Base-by-base conservation (phyloP, 2,113 vertebrate species). In the Gadus chalcogrammus region DNA sequence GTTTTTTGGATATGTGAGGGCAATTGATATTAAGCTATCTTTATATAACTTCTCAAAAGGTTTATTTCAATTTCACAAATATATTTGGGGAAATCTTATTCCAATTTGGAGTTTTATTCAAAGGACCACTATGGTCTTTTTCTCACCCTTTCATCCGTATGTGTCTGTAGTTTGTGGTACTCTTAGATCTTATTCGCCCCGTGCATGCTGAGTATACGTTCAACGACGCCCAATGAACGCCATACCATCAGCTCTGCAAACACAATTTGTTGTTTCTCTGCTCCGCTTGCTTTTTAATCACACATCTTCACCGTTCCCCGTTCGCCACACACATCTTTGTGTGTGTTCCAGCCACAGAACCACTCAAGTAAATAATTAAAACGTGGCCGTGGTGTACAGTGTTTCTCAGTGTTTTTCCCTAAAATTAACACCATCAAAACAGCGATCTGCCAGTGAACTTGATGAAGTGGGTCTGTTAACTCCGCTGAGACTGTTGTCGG, bases 271-370 rank as follows among this genome's bases (percentile, higher is more conserved):
- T 79, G 75, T 76, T 73, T 70, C 38, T 73, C 55, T 83, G 85
- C 89, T 79, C 77, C 63, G 68, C 59, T 78, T 81, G 66, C 9
- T 81, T 80, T 74, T 72, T 87, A 88, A 87, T 88, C 86, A 87
- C 82, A 79, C 80, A 82, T 81, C 62, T 73, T 84, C 72, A 16
- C 55, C 68, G 75, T 74, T 82, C 77, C 88, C 82, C 79, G 79
- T 81, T 84, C 69, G 66, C 75, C 76, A 75, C 77, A 63, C 75
- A 27, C 75, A 64, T 83, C 63, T 77, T 74, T 73, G 60, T 75
- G 67, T 81, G 82, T 61, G 76, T 79, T 82, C 80, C 76, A 79
- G 65, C 67, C 71, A 61, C 61, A 56, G 20, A 71, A 66, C 56
- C 72, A 79, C 69, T 85, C 71, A 73, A 11, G 28, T 77, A 81